Conservation (phyloP, 2,888 invertebrate species). For the Tetragnatha montana region DNA sequence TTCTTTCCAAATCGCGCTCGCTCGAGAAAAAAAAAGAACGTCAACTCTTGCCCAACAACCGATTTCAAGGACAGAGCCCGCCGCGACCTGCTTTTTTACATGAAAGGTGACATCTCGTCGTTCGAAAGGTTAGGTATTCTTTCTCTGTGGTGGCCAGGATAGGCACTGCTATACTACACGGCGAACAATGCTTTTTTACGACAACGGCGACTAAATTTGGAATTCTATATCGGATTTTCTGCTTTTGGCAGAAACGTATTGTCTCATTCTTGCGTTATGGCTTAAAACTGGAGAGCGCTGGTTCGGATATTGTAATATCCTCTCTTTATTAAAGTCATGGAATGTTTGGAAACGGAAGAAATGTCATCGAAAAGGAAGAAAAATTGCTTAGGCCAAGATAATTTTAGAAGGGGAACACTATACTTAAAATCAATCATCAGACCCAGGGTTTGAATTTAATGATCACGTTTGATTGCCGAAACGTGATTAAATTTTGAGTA, state of each 20-base stretch:
- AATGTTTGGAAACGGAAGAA: too few species aligned
- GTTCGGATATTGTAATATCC: background rate
- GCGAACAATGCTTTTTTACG: background rate
- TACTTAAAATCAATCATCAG: too few species aligned
- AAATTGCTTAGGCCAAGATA: too few species aligned
- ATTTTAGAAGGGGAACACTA: too few species aligned
- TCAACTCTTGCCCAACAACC: background rate
- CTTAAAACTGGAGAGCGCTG: background rate
- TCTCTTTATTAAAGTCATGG: too few species aligned
- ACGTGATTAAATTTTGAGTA: too few species aligned
- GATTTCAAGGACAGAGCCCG: background rate
- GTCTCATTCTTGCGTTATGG: conserved; percentile 5
- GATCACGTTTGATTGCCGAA: too few species aligned
- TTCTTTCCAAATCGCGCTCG: too few species aligned
- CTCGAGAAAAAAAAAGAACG: background rate
- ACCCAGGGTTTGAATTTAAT: too few species aligned
- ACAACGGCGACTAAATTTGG: conserved; percentile 31
- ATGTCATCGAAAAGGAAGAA: too few species aligned
- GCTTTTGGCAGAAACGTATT: conserved; percentile 3
- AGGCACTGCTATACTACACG: background rate
- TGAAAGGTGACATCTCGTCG: background rate
- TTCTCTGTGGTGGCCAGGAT: background rate
- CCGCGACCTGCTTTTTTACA: background rate
- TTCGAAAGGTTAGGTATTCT: background rate
- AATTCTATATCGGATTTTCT: conserved; percentile 39